These are phyloP conservation scores for Cirrhinus molitorella DNA, from an alignment of 2,797 vertebrate species.

Conservation along the genomic window DNA sequence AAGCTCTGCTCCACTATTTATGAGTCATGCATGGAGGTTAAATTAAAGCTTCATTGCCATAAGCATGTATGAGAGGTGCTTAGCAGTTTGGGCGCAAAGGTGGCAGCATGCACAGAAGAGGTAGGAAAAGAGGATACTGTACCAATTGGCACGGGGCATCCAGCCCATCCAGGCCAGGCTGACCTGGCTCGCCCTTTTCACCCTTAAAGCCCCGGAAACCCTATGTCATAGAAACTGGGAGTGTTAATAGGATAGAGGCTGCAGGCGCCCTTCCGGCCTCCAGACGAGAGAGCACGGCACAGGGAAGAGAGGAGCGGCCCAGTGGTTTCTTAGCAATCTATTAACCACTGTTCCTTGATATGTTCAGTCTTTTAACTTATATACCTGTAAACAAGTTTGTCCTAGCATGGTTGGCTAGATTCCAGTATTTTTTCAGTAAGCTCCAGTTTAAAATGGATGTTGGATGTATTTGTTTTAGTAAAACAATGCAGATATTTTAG, in stretches of 20 bases:
- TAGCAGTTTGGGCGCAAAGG: slow-evolving; percentile 69
- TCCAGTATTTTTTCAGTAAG: background rate
- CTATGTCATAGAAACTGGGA: slow-evolving; percentile 98
- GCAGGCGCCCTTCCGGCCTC: slow-evolving; percentile 69
- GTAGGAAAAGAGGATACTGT: slow-evolving; percentile 99
- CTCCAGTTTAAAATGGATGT: background rate
- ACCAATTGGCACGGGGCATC: slow-evolving; percentile 99
- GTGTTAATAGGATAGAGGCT: slow-evolving; percentile 91
- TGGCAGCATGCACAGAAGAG: slow-evolving; percentile 86
- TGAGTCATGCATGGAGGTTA: slow-evolving; percentile 66
- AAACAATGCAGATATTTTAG: background rate
- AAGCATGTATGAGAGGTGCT: slow-evolving; percentile 7
- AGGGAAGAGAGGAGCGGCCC: slow-evolving; percentile 80
- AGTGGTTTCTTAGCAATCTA: slow-evolving; percentile 65
- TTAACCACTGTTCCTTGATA: slow-evolving; percentile 42
- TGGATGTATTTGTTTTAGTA: background rate
- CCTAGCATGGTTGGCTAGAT: background rate
- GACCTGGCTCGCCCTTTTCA: slow-evolving; percentile 99
- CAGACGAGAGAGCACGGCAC: slow-evolving; percentile 58
- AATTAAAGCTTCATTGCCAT: slow-evolving; percentile 36
- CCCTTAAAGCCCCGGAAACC: slow-evolving; percentile 99
- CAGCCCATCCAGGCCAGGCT: slow-evolving; percentile 99
- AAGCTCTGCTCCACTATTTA: slow-evolving; percentile 4
- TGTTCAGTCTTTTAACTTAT: background rate
- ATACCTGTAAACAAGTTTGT: background rate